phyloP scores from a whole-genome alignment of 2,113 vertebrate genomes.

The Heptranchias perlo region DNA sequence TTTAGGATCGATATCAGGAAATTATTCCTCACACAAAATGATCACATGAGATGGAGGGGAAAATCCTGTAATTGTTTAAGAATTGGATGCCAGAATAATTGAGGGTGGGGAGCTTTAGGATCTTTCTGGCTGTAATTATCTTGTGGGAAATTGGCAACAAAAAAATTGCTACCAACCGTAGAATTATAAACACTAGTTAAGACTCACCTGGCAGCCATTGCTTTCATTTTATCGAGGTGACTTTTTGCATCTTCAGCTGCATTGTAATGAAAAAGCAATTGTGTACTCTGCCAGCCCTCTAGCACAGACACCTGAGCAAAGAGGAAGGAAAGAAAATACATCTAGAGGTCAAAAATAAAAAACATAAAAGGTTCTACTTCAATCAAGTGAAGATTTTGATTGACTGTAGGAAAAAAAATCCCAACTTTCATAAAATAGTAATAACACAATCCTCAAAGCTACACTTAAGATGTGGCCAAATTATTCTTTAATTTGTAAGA shows the following conservation, averaged over 20 bases:
- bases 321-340: neutral
- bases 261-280: slow-evolving; percentile 46
- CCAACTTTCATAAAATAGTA: neutral
- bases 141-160: neutral
- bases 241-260: slow-evolving; percentile 45
- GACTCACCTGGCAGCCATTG: slow-evolving; percentile 11
- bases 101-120: neutral
- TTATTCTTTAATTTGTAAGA: neutral
- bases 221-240: slow-evolving; percentile 48
- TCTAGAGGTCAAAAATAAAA: neutral
- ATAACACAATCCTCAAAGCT: neutral
- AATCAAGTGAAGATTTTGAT: neutral
- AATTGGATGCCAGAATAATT: neutral
- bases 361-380: neutral
- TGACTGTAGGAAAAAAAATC: neutral
- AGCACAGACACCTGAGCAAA: slow-evolving; percentile 56
- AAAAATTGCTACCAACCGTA: neutral
- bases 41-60: neutral
- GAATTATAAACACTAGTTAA: neutral
- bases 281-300: slow-evolving; percentile 51
- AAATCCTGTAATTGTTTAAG: neutral
- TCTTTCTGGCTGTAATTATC: neutral
- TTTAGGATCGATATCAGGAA: too few species aligned
- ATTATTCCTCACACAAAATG: too few species aligned
- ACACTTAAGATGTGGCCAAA: neutral